Evolutionary conservation across 2,888 invertebrate genomes (phyloP), one percentile per base, ranked within the genome.

Genomic region (Sialis fuliginosa): DNA sequence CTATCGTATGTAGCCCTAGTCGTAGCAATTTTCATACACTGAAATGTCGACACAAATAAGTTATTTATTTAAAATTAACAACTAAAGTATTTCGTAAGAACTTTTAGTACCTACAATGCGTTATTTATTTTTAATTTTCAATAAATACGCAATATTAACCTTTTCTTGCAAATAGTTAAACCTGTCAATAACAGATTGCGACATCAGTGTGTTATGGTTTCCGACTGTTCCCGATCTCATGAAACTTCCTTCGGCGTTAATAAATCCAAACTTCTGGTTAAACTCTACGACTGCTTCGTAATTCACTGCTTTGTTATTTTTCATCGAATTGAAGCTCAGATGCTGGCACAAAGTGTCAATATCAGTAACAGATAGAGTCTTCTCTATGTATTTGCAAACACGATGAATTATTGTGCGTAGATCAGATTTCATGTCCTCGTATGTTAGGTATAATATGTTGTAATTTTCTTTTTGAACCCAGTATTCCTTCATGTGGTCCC

Each of bases 241-340:
- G 49, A 61, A 61, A 10, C 44, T 52, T 5, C 56, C 55, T 8
- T 54, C 52, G 22, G 39, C 32, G 22, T 48, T 42, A 34, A 49
- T 44, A 8, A 49, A 43, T 8, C 45, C 49, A 45, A 52, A 54
- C 39, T 52, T 53, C 39, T 53, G 50, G 41, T 57, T 55, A 10
- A 57, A 54, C 46, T 57, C 58, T 22, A 52, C 52, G 2, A 53
- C 52, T n/a, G 50, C 52, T 48, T 61, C 60, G 47, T 58, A 61
- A 54, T 73, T 73, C 2, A 67, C 64, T 44, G 62, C 59, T 13
- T 62, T 59, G 55, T 73, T 72, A 12, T 59, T 55, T 52, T 65
- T 66, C 72, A 73, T 73, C 45, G 58, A 64, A n/a, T 61, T 58
- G 55, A 75, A 75, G 48, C 67, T 67, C 50, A 72, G 64, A 56